Evolutionary conservation across 2,888 invertebrate species (phyloP).

Genomic region (Meganola albula): DNA sequence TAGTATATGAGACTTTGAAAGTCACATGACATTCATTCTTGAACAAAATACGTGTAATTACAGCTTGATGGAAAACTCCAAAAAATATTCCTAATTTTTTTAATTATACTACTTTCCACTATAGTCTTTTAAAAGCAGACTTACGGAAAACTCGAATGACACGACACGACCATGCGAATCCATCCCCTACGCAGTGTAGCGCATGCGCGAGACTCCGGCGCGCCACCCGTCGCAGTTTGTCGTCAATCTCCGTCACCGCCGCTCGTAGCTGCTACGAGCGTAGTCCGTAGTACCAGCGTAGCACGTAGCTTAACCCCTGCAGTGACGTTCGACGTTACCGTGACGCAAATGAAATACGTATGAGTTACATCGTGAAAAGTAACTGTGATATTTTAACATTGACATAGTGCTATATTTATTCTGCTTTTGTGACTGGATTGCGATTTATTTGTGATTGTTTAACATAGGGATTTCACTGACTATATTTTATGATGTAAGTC

Average conservation of each 20-base stretch:
- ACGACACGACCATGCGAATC: slow-evolving; percentile 34
- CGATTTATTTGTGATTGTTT: slow-evolving; percentile 29
- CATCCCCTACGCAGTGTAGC: slow-evolving; percentile 31
- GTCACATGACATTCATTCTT: too few relatives aligned
- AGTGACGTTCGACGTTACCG: slow-evolving; percentile 45
- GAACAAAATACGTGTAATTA: too few relatives aligned
- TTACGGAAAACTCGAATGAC: slow-evolving; percentile 46
- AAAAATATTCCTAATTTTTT: too few relatives aligned
- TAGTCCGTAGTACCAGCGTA: slow-evolving; percentile 37
- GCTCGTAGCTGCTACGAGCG: slow-evolving; percentile 42
- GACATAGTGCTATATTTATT: slow-evolving; percentile 25
- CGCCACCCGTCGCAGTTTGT: slow-evolving; percentile 59
- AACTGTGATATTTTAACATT: slow-evolving; percentile 22
- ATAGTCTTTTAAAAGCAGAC: too few relatives aligned
- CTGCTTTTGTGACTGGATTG: slow-evolving; percentile 30
- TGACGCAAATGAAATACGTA: slow-evolving; percentile 20
- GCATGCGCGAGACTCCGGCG: slow-evolving; percentile 55
- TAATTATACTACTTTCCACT: too few relatives aligned
- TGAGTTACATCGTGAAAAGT: slow-evolving; percentile 22
- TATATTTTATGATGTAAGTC: slow-evolving; percentile 40
- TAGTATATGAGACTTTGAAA: too few relatives aligned
- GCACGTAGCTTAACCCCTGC: slow-evolving; percentile 44
- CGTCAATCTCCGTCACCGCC: slow-evolving; percentile 35
- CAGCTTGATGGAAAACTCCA: too few relatives aligned
- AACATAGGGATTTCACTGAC: slow-evolving; percentile 23